These are phyloP conservation scores for Agrypnus murinus DNA, from an alignment of 2,888 invertebrate genomes.

Conservation along the genomic window DNA sequence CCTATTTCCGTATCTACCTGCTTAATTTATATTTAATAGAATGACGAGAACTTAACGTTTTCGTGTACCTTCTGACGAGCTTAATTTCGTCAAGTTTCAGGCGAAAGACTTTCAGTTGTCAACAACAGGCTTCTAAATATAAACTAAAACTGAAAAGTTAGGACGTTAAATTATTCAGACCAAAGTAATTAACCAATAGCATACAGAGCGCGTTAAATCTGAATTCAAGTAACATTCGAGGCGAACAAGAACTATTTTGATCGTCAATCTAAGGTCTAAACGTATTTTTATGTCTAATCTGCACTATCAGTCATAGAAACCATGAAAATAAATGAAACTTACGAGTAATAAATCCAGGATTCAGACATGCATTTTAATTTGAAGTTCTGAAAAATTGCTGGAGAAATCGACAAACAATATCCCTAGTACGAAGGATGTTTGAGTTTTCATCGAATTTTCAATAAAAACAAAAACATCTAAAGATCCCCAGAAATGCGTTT, in stretches of 20 bases:
- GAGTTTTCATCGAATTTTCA: background rate
- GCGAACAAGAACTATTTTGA: background rate
- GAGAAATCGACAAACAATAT: too few relatives aligned
- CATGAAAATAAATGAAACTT: background rate
- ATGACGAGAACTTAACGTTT: background rate
- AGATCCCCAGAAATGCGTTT: background rate
- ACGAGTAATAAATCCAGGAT: slow-evolving; percentile 7
- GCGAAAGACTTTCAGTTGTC: slow-evolving; percentile 9
- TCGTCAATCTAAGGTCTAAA: too few relatives aligned
- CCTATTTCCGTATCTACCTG: background rate
- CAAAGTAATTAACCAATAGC: background rate
- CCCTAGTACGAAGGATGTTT: background rate
- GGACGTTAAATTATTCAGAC: background rate
- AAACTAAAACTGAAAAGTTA: slow-evolving; percentile 2
- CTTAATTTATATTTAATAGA: background rate
- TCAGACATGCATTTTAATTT: background rate
- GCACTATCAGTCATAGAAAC: background rate
- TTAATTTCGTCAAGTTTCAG: background rate
- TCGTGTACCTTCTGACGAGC: slow-evolving; percentile 3
- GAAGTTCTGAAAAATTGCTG: slow-evolving; percentile 2
- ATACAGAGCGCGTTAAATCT: background rate
- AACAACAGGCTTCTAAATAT: slow-evolving; percentile 3
- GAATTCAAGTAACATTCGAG: slow-evolving; percentile 1
- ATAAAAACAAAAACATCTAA: background rate
- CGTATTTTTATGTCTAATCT: too few relatives aligned